phyloP scores from a whole-genome alignment of 37 sponge, comb jelly and placozoan genomes.

The Beroe forskalii region DNA sequence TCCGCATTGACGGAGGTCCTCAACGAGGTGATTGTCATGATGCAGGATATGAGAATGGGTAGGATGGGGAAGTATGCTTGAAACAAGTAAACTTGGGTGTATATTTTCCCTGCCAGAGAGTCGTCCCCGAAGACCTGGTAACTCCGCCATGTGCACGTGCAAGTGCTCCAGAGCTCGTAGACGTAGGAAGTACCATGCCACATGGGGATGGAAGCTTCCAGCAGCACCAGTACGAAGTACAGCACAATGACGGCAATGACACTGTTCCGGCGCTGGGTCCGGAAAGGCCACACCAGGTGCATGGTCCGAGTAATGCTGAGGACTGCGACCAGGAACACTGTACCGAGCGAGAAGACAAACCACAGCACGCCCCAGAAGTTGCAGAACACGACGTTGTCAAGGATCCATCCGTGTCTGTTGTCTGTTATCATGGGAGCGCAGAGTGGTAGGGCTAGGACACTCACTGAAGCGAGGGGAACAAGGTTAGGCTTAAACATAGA shows the following conservation, averaged over 20 bases:
- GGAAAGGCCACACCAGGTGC: neutral
- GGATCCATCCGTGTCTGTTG: neutral
- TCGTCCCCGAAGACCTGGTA: neutral
- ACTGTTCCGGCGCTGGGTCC: neutral
- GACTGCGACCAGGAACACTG: constrained; percentile 25
- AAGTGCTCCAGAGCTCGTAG: neutral
- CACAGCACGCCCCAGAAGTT: neutral
- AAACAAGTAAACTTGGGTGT: constrained; percentile 2
- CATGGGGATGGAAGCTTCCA: constrained; percentile 17
- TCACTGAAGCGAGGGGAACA: neutral
- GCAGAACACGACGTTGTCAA: neutral
- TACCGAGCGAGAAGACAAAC: neutral
- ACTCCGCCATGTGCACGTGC: constrained; percentile 4
- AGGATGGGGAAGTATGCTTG: constrained; percentile 35
- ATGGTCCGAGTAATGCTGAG: constrained; percentile 33
- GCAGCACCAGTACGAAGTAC: neutral
- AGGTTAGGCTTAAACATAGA: no score
- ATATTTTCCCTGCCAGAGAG: neutral
- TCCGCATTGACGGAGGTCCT: neutral
- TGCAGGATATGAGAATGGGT: constrained; percentile 35
- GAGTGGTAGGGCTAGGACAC: constrained; percentile 1
- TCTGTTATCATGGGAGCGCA: neutral
- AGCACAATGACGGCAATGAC: neutral
- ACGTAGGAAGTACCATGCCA: neutral
- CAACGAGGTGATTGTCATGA: neutral